Conservation (phyloP, 2,888 invertebrate genomes). For the Operophtera brumata region DNA sequence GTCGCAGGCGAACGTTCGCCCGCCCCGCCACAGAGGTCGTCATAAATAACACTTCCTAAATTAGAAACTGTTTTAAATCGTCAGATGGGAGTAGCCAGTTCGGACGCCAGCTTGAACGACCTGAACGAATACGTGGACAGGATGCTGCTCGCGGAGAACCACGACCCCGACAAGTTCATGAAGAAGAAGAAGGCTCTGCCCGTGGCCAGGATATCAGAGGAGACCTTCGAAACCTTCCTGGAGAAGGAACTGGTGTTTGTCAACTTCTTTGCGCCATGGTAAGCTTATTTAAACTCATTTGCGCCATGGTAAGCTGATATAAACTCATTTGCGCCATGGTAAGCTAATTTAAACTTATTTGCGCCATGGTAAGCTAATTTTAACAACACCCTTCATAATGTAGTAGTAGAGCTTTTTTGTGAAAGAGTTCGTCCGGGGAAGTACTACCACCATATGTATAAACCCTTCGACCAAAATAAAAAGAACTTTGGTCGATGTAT, state of each 20-base stretch:
- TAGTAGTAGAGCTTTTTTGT: no score
- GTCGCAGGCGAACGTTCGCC: no score
- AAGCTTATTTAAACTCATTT: conserved; percentile 28
- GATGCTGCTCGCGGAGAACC: conserved; percentile 80
- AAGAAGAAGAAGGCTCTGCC: conserved; percentile 72
- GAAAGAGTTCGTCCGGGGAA: no score
- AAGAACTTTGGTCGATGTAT: no score
- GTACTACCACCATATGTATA: no score
- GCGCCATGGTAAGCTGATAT: not conserved
- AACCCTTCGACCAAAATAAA: no score
- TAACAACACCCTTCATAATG: no score
- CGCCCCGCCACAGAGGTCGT: no score
- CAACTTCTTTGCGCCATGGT: conserved; percentile 95
- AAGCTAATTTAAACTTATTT: no score
- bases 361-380: no score
- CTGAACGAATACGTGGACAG: conserved; percentile 86
- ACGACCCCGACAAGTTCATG: conserved; percentile 72
- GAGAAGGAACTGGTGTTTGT: conserved; percentile 88
- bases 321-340: no score
- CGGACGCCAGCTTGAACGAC: conserved; percentile 82
- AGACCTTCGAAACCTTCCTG: conserved; percentile 86
- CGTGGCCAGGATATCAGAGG: conserved; percentile 83
- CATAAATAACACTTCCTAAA: no score
- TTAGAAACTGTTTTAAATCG: not conserved
- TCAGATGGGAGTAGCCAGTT: conserved; percentile 88